Evolutionary conservation across 1,140 invertebrate genomes (phyloP), one percentile per base, ranked within the genome.

Genomic region (Rhopalosiphum padi): DNA sequence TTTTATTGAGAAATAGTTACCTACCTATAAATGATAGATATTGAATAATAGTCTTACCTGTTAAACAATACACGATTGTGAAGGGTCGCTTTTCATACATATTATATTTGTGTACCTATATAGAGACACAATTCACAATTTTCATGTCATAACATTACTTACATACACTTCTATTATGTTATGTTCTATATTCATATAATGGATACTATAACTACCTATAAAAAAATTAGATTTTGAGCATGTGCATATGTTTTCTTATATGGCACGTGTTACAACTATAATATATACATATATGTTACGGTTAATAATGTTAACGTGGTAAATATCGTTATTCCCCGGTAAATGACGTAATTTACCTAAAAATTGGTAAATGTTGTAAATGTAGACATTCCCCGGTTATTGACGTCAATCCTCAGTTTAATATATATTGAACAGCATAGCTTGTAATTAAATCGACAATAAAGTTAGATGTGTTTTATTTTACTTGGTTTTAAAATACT

Each of bases 1-100:
- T 88, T 51, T 35, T 88, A 88, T 88, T 88, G 48, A 88, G 46
- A 88, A 88, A 88, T 35, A 51, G 46, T 43, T n/a, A 85, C 23
- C 35, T 37, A 88, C n/a, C 18, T n/a, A 48, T 51, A 48, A 87
- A 87, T 18, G 86, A 48, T 30, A 53, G n/a, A 88, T 35, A 88
- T 51, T 51, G 41, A 86, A 86, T 88, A 88, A 88, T 88, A 53
- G 30, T 87, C 18, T 48, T 87, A 87, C 18, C 18, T 30, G 18
- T 48, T 51, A 87, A 46, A 87, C n/a, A 48, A 87, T 87, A 87
- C 43, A 22, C 22, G 23, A 30, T 87, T 87, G 43, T 35, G 46
- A 87, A 87, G 43, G 86, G 46, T 30, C 30, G 30, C 15, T 46
- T 46, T 48, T 87, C 43, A 87, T n/a, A 46, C 85, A 87, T 46